phyloP scores from a whole-genome alignment of 30 jellyfish, hydroid and myxozoan species.

The Aurelia aurita complex sp. Pacific region DNA sequence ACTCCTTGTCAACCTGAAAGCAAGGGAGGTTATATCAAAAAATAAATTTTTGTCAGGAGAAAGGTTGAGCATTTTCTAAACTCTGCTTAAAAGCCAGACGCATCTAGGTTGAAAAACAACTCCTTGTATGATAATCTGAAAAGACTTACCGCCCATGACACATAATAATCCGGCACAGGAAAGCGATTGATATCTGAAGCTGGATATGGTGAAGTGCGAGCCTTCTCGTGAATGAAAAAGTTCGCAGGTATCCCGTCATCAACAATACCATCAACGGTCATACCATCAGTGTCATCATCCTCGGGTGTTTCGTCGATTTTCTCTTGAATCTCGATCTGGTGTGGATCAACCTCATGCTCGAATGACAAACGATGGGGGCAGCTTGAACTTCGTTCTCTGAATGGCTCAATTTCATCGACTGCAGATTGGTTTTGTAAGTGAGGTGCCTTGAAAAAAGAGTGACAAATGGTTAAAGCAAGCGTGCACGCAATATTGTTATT shows the following conservation, averaged over 20 bases:
- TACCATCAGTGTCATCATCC: background rate
- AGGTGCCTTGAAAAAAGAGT: too few species aligned
- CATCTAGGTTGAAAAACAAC: too few species aligned
- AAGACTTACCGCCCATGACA: constrained; percentile 57
- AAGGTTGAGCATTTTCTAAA: too few species aligned
- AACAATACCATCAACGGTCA: background rate
- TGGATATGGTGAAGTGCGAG: constrained; percentile 69
- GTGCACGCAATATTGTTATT: too few species aligned
- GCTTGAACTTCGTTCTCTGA: too few species aligned
- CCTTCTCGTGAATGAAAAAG: background rate
- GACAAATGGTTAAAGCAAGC: too few species aligned
- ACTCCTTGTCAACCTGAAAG: background rate
- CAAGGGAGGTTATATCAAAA: background rate
- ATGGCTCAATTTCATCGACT: too few species aligned
- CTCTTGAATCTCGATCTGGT: background rate
- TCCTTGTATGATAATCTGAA: too few species aligned
- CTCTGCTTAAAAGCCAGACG: too few species aligned
- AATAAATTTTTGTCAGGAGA: background rate
- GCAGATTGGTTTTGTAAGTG: too few species aligned
- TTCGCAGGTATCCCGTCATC: background rate
- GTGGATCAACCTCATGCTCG: too few species aligned
- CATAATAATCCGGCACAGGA: constrained; percentile 48
- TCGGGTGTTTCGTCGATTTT: background rate
- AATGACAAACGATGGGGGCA: too few species aligned
- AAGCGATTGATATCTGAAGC: constrained; percentile 53